A percentile compares a stretch with the other conserved stretches of the same genome.
These are phyloP conservation scores for Nudaria mundana DNA, from an alignment of 2,888 invertebrate species.

Conservation along the genomic window DNA sequence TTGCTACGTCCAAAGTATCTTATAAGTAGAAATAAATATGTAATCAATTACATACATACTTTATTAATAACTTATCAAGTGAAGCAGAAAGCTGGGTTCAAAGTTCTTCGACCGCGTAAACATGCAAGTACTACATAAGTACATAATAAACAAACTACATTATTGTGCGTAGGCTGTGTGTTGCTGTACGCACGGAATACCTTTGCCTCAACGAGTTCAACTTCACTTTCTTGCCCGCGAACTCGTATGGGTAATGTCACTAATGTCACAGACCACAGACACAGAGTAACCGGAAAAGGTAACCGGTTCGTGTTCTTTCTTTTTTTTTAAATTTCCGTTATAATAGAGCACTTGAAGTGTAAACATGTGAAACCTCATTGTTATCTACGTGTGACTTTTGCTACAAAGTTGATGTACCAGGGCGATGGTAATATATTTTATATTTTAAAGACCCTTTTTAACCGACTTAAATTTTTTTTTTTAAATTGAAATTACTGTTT, in stretches of 20 bases:
- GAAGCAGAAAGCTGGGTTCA: slow-evolving; percentile 35
- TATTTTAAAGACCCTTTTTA: no score
- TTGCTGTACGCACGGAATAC: slow-evolving; percentile 13
- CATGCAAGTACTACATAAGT: slow-evolving; percentile 26
- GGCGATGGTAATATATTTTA: no score
- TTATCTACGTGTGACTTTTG: background rate
- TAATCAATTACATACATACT: no score
- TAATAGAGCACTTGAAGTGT: background rate
- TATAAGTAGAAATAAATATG: no score
- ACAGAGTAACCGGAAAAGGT: slow-evolving; percentile 8
- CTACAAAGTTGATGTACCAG: background rate
- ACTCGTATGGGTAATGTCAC: slow-evolving; percentile 1
- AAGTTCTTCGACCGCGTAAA: slow-evolving; percentile 42
- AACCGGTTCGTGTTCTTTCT: slow-evolving; percentile 2
- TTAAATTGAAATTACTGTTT: no score
- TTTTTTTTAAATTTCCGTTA: background rate
- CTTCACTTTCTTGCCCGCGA: slow-evolving; percentile 28
- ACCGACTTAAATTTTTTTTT: no score
- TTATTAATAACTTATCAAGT: no score
- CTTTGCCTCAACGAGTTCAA: slow-evolving; percentile 17
- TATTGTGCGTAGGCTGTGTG: slow-evolving; percentile 18
- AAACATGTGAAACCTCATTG: background rate
- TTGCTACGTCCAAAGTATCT: no score
- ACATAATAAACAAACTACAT: slow-evolving; percentile 30
- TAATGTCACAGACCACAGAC: slow-evolving; percentile 11